Percentiles rank a stretch among this genome's conserved stretches.
Conservation (phyloP, 2,888 invertebrate species). For the Andrena fulva region DNA sequence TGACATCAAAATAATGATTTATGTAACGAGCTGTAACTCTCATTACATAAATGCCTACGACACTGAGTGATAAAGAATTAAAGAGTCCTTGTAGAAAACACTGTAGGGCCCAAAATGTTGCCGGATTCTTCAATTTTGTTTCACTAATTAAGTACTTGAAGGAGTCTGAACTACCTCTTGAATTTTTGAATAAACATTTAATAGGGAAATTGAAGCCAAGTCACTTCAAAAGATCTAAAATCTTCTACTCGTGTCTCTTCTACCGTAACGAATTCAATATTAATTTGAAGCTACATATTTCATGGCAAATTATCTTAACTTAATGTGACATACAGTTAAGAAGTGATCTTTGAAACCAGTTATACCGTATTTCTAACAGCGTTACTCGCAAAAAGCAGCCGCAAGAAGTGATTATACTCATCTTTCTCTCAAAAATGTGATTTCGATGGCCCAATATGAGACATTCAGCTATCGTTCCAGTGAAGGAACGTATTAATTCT, state of each 20-base stretch:
- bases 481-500: conserved; percentile 11
- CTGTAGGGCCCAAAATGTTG: too few relatives aligned
- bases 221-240: too few relatives aligned
- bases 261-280: background rate
- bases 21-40: background rate
- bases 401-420: background rate
- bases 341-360: background rate
- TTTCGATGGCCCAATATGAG: background rate
- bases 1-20: background rate
- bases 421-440: background rate
- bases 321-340: background rate
- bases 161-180: too few relatives aligned
- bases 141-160: too few relatives aligned
- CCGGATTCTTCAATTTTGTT: too few relatives aligned
- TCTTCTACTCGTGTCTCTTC: too few relatives aligned
- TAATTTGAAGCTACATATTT: background rate
- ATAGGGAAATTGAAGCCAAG: too few relatives aligned
- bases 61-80: background rate
- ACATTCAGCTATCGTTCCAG: background rate
- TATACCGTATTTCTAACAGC: background rate
- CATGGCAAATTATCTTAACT: background rate
- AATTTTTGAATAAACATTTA: too few relatives aligned
- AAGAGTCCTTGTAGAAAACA: background rate
- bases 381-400: background rate
- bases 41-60: background rate